Evolutionary conservation across 2,797 vertebrate genomes (phyloP).

Genomic region (Falco rusticolus): DNA sequence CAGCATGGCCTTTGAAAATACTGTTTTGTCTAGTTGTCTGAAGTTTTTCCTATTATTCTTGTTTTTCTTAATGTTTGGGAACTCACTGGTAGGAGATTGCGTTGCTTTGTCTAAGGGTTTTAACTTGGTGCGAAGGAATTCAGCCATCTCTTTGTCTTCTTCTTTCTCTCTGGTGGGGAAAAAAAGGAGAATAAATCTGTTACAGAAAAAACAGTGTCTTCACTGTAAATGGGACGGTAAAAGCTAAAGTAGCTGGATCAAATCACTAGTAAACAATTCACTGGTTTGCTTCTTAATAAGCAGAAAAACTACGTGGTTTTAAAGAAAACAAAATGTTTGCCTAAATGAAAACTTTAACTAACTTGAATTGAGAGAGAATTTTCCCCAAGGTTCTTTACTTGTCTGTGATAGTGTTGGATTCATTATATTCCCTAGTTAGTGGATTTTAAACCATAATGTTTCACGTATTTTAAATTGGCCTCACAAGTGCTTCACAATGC

Average conservation of each 20-base stretch:
- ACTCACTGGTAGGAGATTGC: slow-evolving; percentile 87
- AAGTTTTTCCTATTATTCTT: neutral
- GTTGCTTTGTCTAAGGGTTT: slow-evolving; percentile 90
- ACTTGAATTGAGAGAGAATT: neutral
- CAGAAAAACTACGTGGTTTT: too few relatives aligned
- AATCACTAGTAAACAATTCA: neutral
- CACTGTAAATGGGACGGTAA: neutral
- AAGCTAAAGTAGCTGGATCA: neutral
- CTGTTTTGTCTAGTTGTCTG: neutral
- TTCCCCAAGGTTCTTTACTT: neutral
- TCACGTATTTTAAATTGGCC: neutral
- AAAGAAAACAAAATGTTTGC: neutral
- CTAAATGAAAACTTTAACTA: neutral
- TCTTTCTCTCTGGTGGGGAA: slow-evolving; percentile 87
- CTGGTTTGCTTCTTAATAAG: neutral
- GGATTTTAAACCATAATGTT: neutral
- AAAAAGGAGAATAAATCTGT: neutral
- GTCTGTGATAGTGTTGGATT: neutral
- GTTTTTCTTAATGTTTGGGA: neutral
- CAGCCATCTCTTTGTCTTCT: slow-evolving; percentile 98
- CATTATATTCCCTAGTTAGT: neutral
- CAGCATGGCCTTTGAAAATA: neutral
- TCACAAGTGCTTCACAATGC: neutral
- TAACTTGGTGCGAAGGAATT: slow-evolving; percentile 96
- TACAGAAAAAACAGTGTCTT: neutral